phyloP scores from a whole-genome alignment of 2,888 invertebrate species.

The Cryptocheilus praepositus region DNA sequence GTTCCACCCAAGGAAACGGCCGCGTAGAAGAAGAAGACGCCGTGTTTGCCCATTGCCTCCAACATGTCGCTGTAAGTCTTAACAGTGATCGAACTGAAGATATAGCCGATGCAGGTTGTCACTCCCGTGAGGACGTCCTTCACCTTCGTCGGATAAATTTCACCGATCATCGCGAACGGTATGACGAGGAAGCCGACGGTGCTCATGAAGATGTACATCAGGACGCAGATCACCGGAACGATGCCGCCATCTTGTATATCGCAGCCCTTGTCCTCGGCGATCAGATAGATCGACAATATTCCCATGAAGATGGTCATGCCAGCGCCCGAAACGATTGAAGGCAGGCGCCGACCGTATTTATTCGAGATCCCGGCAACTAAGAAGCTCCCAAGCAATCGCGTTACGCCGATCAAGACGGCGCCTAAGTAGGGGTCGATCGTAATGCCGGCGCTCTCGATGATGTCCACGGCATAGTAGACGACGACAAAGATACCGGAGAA shows the following conservation, averaged over 20 bases:
- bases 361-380: constrained; percentile 76
- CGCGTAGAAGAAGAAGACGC: constrained; percentile 77
- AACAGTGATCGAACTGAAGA: constrained; percentile 77
- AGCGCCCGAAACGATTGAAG: constrained; percentile 78
- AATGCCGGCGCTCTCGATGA: constrained; percentile 75
- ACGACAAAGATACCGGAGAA: constrained; percentile 78
- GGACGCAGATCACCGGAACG: constrained; percentile 74
- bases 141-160: constrained; percentile 77
- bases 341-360: constrained; percentile 77
- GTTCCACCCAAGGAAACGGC: constrained; percentile 75
- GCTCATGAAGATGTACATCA: constrained; percentile 76
- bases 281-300: constrained; percentile 74
- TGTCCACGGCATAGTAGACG: constrained; percentile 78
- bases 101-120: constrained; percentile 75
- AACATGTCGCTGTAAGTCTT: constrained; percentile 76
- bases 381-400: constrained; percentile 75
- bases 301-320: constrained; percentile 78
- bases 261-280: constrained; percentile 61
- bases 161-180: constrained; percentile 78
- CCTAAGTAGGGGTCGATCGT: constrained; percentile 75
- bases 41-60: constrained; percentile 70
- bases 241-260: constrained; percentile 57
- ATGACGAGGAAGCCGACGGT: constrained; percentile 78
- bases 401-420: constrained; percentile 76
- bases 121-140: constrained; percentile 77